Evolutionary conservation across 2,888 invertebrate species (phyloP), one percentile per base, ranked within the genome.

Genomic region (Apotomis turbidana): DNA sequence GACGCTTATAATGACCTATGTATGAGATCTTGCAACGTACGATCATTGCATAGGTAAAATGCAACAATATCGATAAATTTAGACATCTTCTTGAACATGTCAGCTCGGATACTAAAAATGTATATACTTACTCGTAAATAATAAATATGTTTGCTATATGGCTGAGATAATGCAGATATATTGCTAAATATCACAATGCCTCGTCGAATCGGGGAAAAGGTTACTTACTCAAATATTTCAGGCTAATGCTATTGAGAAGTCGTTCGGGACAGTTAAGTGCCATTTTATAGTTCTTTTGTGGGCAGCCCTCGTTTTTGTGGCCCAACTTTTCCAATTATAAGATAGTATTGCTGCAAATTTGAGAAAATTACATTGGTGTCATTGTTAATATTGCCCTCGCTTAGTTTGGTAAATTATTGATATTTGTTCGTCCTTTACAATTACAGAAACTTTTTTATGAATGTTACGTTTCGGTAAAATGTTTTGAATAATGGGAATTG

Each of bases 281-380:
- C 80, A 88, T 88, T 88, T 89, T 88, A 88, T 88, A 88, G 88
- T 88, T 87, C 85, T 86, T 85, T 79, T 78, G 78, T 71, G 81
- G 77, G 80, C 80, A 78, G 78, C 80, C 81, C 81, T 75, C 81
- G 77, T 76, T 80, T 78, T 71, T 78, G 82, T 79, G 83, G 84
- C 80, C 82, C 77, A 88, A 88, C 83, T 88, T 88, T 88, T 82
- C 85, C 87, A 87, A 88, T 88, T 88, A 87, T 84, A 81, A 77
- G 78, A 81, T 80, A 80, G 80, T 83, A 83, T 85, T 86, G 85
- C 84, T 82, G 84, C 81, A 83, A 82, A 84, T 83, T 84, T 86
- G 80, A 82, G 80, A 80, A 85, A 84, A 85, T 83, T 83, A 66
- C 44, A 79, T 79, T 78, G 52, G 75, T 80, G 76, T 83, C 82